Percentiles rank a stretch among this genome's conserved stretches.
These are phyloP conservation scores for Clarias pachynema DNA, from an alignment of 2,797 vertebrate genomes.

Conservation along the genomic window DNA sequence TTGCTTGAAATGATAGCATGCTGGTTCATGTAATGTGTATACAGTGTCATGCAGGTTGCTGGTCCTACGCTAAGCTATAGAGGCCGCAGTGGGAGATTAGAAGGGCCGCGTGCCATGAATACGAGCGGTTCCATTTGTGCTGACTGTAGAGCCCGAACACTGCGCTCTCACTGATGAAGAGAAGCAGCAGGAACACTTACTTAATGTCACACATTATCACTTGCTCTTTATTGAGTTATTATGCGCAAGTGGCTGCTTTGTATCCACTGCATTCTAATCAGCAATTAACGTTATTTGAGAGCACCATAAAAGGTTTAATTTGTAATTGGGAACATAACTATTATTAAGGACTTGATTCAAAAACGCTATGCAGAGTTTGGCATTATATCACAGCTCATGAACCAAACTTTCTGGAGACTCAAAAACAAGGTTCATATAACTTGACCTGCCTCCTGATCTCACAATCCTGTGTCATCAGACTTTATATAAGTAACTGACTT, in stretches of 20 bases:
- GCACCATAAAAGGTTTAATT: constrained; percentile 86
- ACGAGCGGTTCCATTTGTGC: constrained; percentile 72
- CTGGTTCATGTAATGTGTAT: background rate
- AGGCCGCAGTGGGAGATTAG: constrained; percentile 29
- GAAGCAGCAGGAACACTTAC: constrained; percentile 90
- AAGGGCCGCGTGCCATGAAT: constrained; percentile 73
- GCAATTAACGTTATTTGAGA: constrained; percentile 92
- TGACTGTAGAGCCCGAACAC: constrained; percentile 66
- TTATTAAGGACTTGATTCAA: constrained; percentile 82
- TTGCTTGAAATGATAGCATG: background rate
- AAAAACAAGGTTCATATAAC: constrained; percentile 53
- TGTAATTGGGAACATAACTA: constrained; percentile 84
- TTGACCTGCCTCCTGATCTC: constrained; percentile 11
- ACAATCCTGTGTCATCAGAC: background rate
- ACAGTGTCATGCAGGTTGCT: background rate
- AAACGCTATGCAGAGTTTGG: constrained; percentile 70
- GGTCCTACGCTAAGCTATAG: background rate
- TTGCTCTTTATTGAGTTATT: constrained; percentile 94
- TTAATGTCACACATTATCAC: constrained; percentile 89
- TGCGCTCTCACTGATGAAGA: constrained; percentile 73
- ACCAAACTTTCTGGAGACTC: constrained; percentile 62
- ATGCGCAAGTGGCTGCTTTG: constrained; percentile 90
- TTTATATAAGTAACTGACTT: constrained; percentile 9
- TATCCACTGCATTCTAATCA: constrained; percentile 93
- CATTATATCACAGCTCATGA: constrained; percentile 63